Base-by-base conservation (phyloP, 2,888 invertebrate species). In the Lasioglossum lativentre region DNA sequence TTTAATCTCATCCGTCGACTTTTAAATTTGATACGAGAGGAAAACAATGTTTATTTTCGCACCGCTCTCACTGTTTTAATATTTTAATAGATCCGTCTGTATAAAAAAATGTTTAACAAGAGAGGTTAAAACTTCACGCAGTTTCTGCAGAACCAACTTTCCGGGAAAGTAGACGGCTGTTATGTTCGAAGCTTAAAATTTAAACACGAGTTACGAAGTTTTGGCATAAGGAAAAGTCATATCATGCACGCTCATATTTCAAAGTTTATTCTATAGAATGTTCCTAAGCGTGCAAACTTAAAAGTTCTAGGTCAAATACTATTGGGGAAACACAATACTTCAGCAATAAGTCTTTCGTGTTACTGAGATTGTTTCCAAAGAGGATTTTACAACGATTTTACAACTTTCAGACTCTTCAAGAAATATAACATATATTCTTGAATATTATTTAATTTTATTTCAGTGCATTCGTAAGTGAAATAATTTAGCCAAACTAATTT, bases 131-230 rank as follows among this genome's bases (percentile, higher is more conserved):
- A 63, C 63, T 63, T 63, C 30, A 38, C 66, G 38, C 66, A 23
- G 66, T 38, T 68, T 34, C 23, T 68, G 34, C 34, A 38, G 23
- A 38, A 34, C 19, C 19, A 66, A 66, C 38, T 68, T 68, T 38
- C 38, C 38, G 4, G 0, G 38, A 23, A 38, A 38, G 66, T 68
- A 68, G 66, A 68, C 63, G 63, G 63, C 63, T 63, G 63, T 30
- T 63, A 63, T 68, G 66, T 68, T 68, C 63, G 63, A 30, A 38
- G 66, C 40, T 68, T n/a, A n/a, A 76, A 76, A 76, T 52, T 34
- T 68, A 68, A 38, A 38, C 66, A 68, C 66, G 38, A 34, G 66
- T 38, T 68, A 38, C 38, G 23, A 72, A 38, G 40, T 45, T 72
- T 27, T 42, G 45, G 45, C 72, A 45, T 45, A 27, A 40, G 45